Base-by-base conservation (phyloP, 2,797 vertebrate genomes). In the Lepus townsendii region DNA sequence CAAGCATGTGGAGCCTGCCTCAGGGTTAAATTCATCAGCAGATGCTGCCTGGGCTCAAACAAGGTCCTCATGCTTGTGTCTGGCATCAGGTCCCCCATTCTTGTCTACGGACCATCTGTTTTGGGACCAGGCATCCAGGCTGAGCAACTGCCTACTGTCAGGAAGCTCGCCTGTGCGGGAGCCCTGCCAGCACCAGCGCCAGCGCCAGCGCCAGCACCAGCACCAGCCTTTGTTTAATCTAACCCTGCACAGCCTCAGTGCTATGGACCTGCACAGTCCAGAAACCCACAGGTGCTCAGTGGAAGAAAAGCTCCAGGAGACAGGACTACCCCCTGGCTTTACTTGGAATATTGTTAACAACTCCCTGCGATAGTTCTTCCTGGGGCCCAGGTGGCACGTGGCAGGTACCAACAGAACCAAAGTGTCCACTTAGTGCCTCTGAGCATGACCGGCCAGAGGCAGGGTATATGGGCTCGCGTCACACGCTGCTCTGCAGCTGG, bases 41-140 rank as follows among this genome's bases (percentile, higher is more conserved):
- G 79, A 87, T 42, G 83, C 47, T 89, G 30, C n/a, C 62, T 83
- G 8, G 66, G 71, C 47, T 63, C 72, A 88, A 35, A 85, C n/a
- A 17, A 63, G 62, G 72, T 30, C 72, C 79, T 6, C 12, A 19
- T 1, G 54, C 27, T 7, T 57, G 6, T 3, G 26, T 65, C 52
- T 89, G 82, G 93, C 38, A 78, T 52, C 27, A n/a, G 65, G 69
- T 88, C 86, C 75, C 50, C 42, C 60, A 57, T 32, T 77, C 38
- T 32, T 68, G 13, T 91, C 79, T 96, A 50, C 24, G 20, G 57
- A 89, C 72, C 80, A 78, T 71, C 93, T 90, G 91, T 65, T 63
- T 68, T n/a, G 38, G 42, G n/a, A 22, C 68, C 50, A 35, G 11
- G 19, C 69, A 62, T 14, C 52, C 71, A 77, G 68, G 13, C 83